Evolutionary conservation across 2,797 vertebrate genomes (phyloP), one percentile per base, ranked within the genome.

Genomic region (Ctenosaura bakeri): DNA sequence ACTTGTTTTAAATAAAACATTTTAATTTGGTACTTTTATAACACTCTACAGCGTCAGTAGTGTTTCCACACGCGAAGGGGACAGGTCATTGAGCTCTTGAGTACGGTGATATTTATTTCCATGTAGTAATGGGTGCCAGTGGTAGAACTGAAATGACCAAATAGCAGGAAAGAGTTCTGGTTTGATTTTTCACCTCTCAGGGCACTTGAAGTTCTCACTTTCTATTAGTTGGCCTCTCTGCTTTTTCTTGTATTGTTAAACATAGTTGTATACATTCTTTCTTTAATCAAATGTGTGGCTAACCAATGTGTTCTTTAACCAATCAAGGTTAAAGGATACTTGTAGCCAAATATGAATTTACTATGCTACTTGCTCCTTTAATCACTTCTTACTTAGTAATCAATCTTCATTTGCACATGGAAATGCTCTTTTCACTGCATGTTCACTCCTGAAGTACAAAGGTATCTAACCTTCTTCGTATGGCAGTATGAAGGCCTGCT

Each of bases 391-490:
- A 26, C 86, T 89, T 16, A 6, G 46, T 88, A 88, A 90, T 2
- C 66, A 42, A 46, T 92, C 52, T 76, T 92, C 24, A 83, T 79
- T 85, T 93, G 54, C 12, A 35, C 90, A n/a, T 82, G 71, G 84
- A 82, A 78, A 78, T 78, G 69, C 18, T 56, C 52, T 14, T 0
- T 77, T 91, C 79, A 52, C 62, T 88, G 69, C 92, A 54, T n/a
- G 20, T 77, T 94, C 0, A 6, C 12, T 88, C 24, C 35, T 87
- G 76, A 71, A 56, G n/a, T 38, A 9, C 66, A 90, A 92, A 91
- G 54, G 4, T 46, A 46, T 0, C 0, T 89, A 69, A 24, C n/a
- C 4, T 16, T 56, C 83, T 8, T 73, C 62, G 79, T 59, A 69
- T 87, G 38, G 90, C 82, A 86, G 35, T 66, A 50, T 87, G 26